Conservation (phyloP, 2,888 invertebrate species). For the Meganola albula region DNA sequence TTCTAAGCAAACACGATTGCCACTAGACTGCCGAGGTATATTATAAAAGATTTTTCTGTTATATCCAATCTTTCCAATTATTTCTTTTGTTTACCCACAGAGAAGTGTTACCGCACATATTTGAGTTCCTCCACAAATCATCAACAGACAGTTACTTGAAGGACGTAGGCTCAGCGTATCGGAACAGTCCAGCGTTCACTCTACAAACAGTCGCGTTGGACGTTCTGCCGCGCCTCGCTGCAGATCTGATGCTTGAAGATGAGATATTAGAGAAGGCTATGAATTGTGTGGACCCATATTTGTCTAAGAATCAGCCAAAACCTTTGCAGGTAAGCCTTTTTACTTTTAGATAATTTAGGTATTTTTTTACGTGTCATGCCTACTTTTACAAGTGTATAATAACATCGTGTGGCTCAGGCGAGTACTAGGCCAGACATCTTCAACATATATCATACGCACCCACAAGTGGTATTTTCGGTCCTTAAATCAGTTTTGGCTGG, state of each 20-base stretch:
- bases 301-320: slow-evolving; percentile 79
- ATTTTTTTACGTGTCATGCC: too few relatives aligned
- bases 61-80: too few relatives aligned
- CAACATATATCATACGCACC: too few relatives aligned
- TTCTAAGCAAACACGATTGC: too few relatives aligned
- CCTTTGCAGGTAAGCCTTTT: slow-evolving; percentile 77
- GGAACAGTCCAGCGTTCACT: slow-evolving; percentile 65
- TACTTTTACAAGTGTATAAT: too few relatives aligned
- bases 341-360: neutral
- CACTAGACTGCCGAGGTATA: too few relatives aligned
- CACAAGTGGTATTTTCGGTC: too few relatives aligned
- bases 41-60: too few relatives aligned
- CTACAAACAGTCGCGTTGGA: slow-evolving; percentile 72
- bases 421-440: too few relatives aligned
- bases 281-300: slow-evolving; percentile 64
- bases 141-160: slow-evolving; percentile 77
- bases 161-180: slow-evolving; percentile 76
- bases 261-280: slow-evolving; percentile 57
- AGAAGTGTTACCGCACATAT: slow-evolving; percentile 81
- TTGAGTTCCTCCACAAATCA: slow-evolving; percentile 70
- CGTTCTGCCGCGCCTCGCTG: slow-evolving; percentile 63
- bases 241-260: slow-evolving; percentile 64
- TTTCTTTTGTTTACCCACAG: too few relatives aligned
- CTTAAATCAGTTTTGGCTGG: too few relatives aligned
- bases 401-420: too few relatives aligned